phyloP scores from a whole-genome alignment of 2,797 vertebrate species.

The Arnoldichthys spilopterus region DNA sequence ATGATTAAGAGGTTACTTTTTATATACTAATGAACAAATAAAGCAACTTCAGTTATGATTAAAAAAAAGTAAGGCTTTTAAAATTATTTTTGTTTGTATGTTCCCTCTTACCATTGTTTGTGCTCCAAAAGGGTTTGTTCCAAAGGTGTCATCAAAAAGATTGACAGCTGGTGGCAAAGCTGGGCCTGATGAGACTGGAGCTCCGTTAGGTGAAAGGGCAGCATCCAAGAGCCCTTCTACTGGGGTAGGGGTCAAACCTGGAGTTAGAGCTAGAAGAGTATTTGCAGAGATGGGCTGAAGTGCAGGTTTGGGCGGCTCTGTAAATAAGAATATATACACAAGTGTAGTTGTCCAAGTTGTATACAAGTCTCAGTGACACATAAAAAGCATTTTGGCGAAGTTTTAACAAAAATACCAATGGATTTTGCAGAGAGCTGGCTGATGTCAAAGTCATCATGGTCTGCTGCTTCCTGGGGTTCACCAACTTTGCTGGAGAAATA shows the following conservation, averaged over 20 bases:
- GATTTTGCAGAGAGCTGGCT: slow-evolving; percentile 72
- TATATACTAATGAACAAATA: too few species aligned
- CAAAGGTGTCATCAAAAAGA: slow-evolving; percentile 84
- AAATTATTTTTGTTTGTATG: too few species aligned
- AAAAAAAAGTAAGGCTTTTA: too few species aligned
- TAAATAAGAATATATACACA: slow-evolving; percentile 22
- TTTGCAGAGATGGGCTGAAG: slow-evolving; percentile 61
- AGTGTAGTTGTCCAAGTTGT: not conserved
- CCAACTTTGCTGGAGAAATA: slow-evolving; percentile 84
- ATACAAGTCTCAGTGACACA: too few species aligned
- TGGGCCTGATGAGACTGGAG: slow-evolving; percentile 48
- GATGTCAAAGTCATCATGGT: slow-evolving; percentile 82
- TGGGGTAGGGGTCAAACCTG: slow-evolving; percentile 35
- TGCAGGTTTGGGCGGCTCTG: slow-evolving; percentile 76
- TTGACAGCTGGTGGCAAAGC: slow-evolving; percentile 56
- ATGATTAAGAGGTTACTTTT: too few species aligned
- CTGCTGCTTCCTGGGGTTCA: slow-evolving; percentile 77
- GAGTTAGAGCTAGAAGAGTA: slow-evolving; percentile 17
- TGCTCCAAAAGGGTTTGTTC: slow-evolving; percentile 73
- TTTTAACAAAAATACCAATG: slow-evolving; percentile 74
- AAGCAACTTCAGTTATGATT: too few species aligned
- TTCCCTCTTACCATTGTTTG: slow-evolving; percentile 73
- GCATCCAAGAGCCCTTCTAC: slow-evolving; percentile 60
- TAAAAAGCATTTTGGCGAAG: too few species aligned
- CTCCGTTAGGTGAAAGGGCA: slow-evolving; percentile 65